Evolutionary conservation across 2,888 invertebrate genomes (phyloP).

Genomic region (Bellardia bayeri): DNA sequence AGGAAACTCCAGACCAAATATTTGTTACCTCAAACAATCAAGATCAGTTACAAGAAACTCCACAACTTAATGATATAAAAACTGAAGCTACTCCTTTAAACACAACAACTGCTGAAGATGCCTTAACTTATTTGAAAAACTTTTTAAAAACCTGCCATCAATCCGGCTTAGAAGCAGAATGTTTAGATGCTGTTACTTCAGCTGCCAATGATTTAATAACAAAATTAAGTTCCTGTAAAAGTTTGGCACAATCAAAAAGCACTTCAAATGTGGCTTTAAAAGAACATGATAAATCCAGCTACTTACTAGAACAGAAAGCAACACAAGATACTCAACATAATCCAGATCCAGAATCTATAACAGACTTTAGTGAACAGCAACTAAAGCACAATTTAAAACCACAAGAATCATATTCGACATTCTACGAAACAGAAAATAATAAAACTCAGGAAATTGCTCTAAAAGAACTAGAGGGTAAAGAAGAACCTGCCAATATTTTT

Average conservation of each 20-base stretch:
- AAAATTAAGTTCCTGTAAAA: conserved; percentile 46
- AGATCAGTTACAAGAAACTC: not conserved
- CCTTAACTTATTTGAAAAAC: conserved; percentile 40
- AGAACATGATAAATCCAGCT: not conserved
- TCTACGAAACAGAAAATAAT: not conserved
- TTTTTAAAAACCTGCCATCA: conserved; percentile 5
- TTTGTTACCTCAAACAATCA: not conserved
- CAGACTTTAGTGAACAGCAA: not conserved
- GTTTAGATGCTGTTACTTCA: not conserved
- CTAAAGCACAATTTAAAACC: not conserved
- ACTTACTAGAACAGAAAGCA: not conserved
- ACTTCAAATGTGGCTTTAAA: not conserved
- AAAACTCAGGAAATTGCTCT: not conserved
- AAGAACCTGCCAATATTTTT: not conserved
- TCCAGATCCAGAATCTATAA: not conserved
- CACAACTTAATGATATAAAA: not conserved
- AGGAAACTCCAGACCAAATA: not conserved
- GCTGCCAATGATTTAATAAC: conserved; percentile 44
- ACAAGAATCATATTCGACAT: not conserved
- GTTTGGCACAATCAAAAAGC: not conserved
- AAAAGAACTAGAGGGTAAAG: not conserved
- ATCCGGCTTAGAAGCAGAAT: not conserved
- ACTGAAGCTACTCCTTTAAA: not conserved
- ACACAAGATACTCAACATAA: not conserved
- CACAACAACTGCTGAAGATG: not conserved